Percentiles rank a stretch among this genome's conserved stretches.
Evolutionary conservation across 1,140 invertebrate genomes (phyloP).

Genomic region (Euglossa dilemma): DNA sequence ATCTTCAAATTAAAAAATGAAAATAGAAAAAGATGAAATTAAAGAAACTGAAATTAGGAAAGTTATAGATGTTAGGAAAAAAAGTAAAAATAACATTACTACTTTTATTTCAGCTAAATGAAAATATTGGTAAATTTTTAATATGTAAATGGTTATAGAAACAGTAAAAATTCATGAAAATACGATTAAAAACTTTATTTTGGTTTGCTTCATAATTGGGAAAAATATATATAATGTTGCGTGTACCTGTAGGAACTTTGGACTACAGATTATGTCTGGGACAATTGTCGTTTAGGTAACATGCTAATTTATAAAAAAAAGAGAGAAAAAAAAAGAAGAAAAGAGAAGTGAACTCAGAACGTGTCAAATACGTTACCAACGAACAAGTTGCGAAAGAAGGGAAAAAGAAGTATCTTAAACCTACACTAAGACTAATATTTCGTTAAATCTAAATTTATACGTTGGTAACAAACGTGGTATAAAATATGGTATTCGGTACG

Average conservation of each 20-base stretch:
- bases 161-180: constrained; percentile 5
- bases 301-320: constrained; percentile 53
- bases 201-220: constrained; percentile 78
- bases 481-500: constrained; percentile 70
- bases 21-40: not conserved
- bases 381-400: constrained; percentile 41
- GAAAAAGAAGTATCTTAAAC: constrained; percentile 49
- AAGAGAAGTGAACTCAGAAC: constrained; percentile 37
- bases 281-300: constrained; percentile 66
- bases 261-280: constrained; percentile 77
- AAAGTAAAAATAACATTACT: not conserved
- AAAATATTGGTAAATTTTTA: not conserved
- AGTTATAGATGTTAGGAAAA: not conserved
- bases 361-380: constrained; percentile 57
- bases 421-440: constrained; percentile 71
- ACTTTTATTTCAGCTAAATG: not conserved
- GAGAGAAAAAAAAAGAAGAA: constrained; percentile 23
- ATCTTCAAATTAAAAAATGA: not conserved
- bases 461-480: constrained; percentile 79
- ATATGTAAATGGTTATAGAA: not conserved
- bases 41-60: not conserved
- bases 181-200: constrained; percentile 80
- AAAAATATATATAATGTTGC: constrained; percentile 80
- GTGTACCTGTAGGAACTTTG: constrained; percentile 81
- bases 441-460: constrained; percentile 74